A percentile compares a stretch with the other conserved stretches of the same genome.
These are phyloP conservation scores for Meliscaeva auricollis DNA, from an alignment of 2,888 invertebrate genomes.

Conservation along the genomic window DNA sequence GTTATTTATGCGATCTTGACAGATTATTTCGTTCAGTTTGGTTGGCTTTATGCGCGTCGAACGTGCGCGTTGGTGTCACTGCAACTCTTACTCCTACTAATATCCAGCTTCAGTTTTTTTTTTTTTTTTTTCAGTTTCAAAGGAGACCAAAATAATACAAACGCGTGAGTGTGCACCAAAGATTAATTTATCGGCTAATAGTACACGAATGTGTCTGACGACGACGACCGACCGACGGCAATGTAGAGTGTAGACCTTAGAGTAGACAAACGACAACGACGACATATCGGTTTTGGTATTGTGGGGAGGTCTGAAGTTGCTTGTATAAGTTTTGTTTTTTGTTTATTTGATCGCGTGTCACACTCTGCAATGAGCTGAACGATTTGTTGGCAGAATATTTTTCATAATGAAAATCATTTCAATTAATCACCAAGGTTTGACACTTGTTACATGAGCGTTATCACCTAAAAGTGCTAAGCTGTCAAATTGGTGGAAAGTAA, in stretches of 20 bases:
- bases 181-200: constrained; percentile 76
- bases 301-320: constrained; percentile 33
- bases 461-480: constrained; percentile 74
- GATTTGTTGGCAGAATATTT: constrained; percentile 69
- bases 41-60: constrained; percentile 57
- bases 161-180: constrained; percentile 73
- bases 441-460: constrained; percentile 70
- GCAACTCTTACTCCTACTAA: constrained; percentile 80
- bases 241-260: neutral
- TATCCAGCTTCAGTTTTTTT: constrained; percentile 71
- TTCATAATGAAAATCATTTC: constrained; percentile 74
- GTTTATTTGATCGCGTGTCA: constrained; percentile 71
- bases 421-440: constrained; percentile 71
- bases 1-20: constrained; percentile 76
- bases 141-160: constrained; percentile 68
- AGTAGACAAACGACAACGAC: too few species aligned
- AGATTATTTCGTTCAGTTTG: constrained; percentile 75
- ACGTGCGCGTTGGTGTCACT: constrained; percentile 72
- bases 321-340: constrained; percentile 24
- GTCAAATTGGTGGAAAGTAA: constrained; percentile 58
- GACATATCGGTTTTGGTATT: constrained; percentile 2
- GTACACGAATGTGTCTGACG: constrained; percentile 62
- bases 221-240: neutral
- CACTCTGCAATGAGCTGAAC: constrained; percentile 55
- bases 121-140: constrained; percentile 75